These are phyloP conservation scores for Cynocephalus volans DNA, from an alignment of 2,113 vertebrate genomes.

Conservation along the genomic window DNA sequence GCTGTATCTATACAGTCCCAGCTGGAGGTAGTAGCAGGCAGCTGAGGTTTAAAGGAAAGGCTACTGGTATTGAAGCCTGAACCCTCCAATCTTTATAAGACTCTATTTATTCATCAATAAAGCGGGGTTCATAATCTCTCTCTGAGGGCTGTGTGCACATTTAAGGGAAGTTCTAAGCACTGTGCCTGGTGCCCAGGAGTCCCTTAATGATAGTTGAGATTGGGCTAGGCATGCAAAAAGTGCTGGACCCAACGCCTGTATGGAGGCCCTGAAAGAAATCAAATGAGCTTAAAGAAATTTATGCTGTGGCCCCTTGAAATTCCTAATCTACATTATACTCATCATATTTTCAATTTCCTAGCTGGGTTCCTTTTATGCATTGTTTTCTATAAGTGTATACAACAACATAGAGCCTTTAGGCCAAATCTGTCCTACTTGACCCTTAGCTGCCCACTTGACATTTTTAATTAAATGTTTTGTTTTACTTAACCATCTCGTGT, in stretches of 20 bases:
- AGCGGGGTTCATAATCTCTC: neutral
- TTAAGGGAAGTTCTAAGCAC: neutral
- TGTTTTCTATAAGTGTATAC: neutral
- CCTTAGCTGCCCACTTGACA: conserved; percentile 38
- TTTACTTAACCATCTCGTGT: conserved; percentile 54
- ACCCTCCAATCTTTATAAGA: neutral
- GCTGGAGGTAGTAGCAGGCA: neutral
- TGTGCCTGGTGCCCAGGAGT: neutral
- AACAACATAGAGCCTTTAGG: neutral
- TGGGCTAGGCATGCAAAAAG: neutral
- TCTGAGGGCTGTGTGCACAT: neutral
- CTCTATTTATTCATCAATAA: neutral
- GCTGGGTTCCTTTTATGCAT: neutral
- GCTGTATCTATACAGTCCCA: neutral
- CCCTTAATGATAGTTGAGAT: neutral
- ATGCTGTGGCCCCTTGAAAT: neutral
- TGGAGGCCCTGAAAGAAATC: neutral
- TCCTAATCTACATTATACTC: neutral
- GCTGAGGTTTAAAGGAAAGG: neutral
- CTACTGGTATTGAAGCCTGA: neutral
- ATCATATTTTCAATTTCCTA: conserved; percentile 4
- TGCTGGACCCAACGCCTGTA: neutral
- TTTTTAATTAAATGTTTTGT: conserved; percentile 73
- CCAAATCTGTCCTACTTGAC: conserved; percentile 37
- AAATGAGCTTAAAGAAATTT: conserved; percentile 16